phyloP scores from a whole-genome alignment of 2,888 invertebrate genomes.

The Nudaria mundana region DNA sequence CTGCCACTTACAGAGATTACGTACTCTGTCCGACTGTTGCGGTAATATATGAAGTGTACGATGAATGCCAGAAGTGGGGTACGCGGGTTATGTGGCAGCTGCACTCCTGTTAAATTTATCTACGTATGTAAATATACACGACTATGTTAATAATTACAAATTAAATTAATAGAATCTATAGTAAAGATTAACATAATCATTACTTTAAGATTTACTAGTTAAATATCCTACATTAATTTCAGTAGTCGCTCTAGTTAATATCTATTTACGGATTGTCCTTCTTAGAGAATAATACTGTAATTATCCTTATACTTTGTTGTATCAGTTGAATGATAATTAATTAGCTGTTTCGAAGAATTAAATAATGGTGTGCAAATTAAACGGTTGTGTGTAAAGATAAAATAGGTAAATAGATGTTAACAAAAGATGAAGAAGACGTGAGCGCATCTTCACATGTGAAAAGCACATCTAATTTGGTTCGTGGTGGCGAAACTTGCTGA shows the following conservation, averaged over 20 bases:
- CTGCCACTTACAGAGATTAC: conserved; percentile 63
- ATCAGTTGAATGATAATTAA: conserved; percentile 44
- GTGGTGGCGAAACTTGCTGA: conserved; percentile 40
- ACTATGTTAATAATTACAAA: conserved; percentile 74
- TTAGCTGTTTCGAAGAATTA: conserved; percentile 56
- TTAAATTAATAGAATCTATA: conserved; percentile 73
- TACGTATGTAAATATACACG: conserved; percentile 73
- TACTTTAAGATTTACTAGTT: conserved; percentile 71
- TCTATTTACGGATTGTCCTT: conserved; percentile 47
- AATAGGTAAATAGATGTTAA: conserved; percentile 76
- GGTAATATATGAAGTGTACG: conserved; percentile 11
- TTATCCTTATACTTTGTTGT: conserved; percentile 47
- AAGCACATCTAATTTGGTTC: conserved; percentile 47
- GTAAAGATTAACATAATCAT: conserved; percentile 78
- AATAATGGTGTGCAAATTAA: conserved; percentile 79
- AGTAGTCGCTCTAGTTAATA: conserved; percentile 70
- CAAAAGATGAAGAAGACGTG: no score
- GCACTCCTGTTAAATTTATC: conserved; percentile 59
- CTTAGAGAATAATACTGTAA: conserved; percentile 52
- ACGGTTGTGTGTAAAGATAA: conserved; percentile 81
- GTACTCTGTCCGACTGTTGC: no score
- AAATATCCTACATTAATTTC: conserved; percentile 72
- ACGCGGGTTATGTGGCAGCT: conserved; percentile 56
- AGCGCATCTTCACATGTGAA: no score
- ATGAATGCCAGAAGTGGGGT: conserved; percentile 6